These are phyloP conservation scores for Fringilla coelebs DNA, from an alignment of 2,797 vertebrate genomes.

Conservation along the genomic window DNA sequence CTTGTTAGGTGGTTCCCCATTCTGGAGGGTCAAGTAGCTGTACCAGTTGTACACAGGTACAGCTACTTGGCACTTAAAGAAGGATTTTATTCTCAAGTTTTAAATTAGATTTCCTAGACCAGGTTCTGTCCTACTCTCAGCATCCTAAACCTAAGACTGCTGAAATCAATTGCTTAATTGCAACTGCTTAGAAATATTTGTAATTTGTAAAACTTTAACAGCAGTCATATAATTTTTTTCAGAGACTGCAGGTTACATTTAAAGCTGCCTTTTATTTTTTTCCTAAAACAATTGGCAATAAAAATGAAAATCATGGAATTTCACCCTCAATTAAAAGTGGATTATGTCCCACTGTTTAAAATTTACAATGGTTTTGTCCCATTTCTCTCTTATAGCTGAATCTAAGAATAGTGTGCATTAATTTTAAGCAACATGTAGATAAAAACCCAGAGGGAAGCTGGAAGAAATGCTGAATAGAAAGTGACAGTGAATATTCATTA, in stretches of 20 bases:
- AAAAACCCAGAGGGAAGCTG: neutral
- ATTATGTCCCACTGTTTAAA: neutral
- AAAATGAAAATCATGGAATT: neutral
- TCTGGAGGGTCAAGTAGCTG: neutral
- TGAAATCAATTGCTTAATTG: neutral
- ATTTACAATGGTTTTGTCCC: neutral
- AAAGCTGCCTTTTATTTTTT: neutral
- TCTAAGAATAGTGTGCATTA: neutral
- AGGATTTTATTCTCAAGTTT: neutral
- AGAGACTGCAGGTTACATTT: neutral
- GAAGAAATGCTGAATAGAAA: neutral
- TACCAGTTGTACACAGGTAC: neutral
- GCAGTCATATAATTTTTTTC: neutral
- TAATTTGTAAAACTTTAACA: neutral
- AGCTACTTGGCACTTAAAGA: neutral
- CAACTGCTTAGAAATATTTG: neutral
- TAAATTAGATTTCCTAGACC: neutral
- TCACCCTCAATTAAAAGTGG: neutral
- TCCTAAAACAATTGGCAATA: neutral
- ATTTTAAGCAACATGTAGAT: neutral
- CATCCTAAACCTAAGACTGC: neutral
- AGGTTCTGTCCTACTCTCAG: neutral
- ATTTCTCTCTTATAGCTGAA: neutral
- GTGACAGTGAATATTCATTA: slow-evolving; percentile 20
- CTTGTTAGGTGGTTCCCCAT: neutral